phyloP scores from a whole-genome alignment of 2,797 vertebrate genomes.

The Zalophus californianus region DNA sequence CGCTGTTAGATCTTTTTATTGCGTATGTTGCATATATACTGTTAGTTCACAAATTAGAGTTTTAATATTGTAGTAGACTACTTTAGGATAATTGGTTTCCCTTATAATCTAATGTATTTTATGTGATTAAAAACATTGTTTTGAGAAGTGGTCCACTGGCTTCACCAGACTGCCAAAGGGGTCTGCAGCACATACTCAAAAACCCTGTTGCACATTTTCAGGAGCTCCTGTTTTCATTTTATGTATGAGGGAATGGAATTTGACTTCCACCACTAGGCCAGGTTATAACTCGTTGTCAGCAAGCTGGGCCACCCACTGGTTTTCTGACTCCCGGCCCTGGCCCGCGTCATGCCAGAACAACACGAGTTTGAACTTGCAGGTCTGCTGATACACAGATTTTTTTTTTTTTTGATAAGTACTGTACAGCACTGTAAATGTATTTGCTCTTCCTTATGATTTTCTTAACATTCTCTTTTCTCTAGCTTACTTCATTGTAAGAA shows the following conservation, averaged over 20 bases:
- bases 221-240: background rate
- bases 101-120: constrained; percentile 30
- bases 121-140: background rate
- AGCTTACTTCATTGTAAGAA: background rate
- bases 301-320: background rate
- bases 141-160: background rate
- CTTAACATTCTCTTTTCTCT: background rate
- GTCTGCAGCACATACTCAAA: background rate
- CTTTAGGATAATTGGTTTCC: background rate
- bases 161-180: background rate
- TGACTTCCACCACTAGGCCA: background rate
- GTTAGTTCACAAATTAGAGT: constrained; percentile 17
- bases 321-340: background rate
- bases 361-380: background rate
- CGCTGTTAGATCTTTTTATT: background rate
- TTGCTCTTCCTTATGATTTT: background rate
- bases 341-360: background rate
- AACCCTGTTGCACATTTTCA: background rate
- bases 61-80: constrained; percentile 25
- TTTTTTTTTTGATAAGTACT: background rate
- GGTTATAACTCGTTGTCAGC: background rate
- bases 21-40: background rate
- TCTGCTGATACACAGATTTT: background rate
- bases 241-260: background rate
- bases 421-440: background rate